phyloP scores from a whole-genome alignment of 2,888 invertebrate species.

The Hyles lineata region DNA sequence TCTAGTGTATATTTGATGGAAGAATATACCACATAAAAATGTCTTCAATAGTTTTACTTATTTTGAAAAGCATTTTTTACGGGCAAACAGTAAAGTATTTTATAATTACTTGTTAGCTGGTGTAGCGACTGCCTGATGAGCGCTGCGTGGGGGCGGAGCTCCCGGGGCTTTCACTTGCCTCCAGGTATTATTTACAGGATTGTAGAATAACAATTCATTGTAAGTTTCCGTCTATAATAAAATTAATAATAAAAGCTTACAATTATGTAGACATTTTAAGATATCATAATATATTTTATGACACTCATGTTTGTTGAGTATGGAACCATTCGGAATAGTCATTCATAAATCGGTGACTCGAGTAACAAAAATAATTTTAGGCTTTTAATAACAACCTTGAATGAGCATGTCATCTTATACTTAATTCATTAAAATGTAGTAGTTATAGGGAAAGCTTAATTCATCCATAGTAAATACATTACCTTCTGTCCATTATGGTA shows the following conservation, averaged over 20 bases:
- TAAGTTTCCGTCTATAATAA: slow-evolving; percentile 90
- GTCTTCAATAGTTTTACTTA: no score
- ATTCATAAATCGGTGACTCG: no score
- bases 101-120: slow-evolving; percentile 85
- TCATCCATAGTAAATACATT: slow-evolving; percentile 31
- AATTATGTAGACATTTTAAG: neutral
- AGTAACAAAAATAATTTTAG: no score
- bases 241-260: neutral
- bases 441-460: neutral
- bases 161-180: slow-evolving; percentile 90
- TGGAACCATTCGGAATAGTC: no score
- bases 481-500: slow-evolving; percentile 94
- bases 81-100: no score
- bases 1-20: no score
- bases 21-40: no score
- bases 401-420: no score
- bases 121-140: slow-evolving; percentile 93
- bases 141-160: slow-evolving; percentile 95
- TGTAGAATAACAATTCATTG: slow-evolving; percentile 94
- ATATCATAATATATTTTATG: neutral
- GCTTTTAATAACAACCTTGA: no score
- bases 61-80: no score
- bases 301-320: no score
- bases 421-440: no score
- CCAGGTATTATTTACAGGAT: slow-evolving; percentile 92